phyloP scores from a whole-genome alignment of 2,797 vertebrate species.

The Schizopygopsis malacanthus region DNA sequence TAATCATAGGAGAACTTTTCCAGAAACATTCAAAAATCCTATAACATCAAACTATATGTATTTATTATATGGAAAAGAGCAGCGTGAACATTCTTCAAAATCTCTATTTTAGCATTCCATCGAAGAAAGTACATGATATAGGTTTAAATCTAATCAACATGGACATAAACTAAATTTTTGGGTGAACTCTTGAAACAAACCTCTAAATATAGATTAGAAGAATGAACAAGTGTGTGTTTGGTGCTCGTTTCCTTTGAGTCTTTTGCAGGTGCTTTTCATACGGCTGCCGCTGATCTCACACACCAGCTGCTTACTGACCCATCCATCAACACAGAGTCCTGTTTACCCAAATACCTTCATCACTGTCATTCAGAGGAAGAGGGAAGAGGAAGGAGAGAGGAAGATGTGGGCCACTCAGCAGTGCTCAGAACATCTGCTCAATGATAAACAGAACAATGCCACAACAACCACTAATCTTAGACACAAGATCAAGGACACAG shows the following conservation, averaged over 20 bases:
- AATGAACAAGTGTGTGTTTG: slow-evolving; percentile 16
- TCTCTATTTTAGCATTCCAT: too few species aligned
- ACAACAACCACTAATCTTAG: slow-evolving; percentile 37
- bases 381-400: slow-evolving; percentile 40
- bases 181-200: neutral
- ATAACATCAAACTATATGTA: too few species aligned
- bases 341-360: slow-evolving; percentile 47
- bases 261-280: slow-evolving; percentile 36
- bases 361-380: slow-evolving; percentile 48
- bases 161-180: neutral
- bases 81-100: too few species aligned
- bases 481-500: slow-evolving; percentile 41
- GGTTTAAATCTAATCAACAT: too few species aligned
- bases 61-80: too few species aligned
- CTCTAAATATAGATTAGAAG: slow-evolving; percentile 33
- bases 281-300: slow-evolving; percentile 25
- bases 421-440: slow-evolving; percentile 44
- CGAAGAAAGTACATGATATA: too few species aligned
- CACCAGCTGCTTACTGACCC: slow-evolving; percentile 40
- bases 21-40: too few species aligned
- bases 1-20: too few species aligned
- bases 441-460: slow-evolving; percentile 48
- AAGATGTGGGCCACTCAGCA: slow-evolving; percentile 50
- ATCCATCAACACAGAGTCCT: slow-evolving; percentile 33
- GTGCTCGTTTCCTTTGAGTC: slow-evolving; percentile 10